Conservation (phyloP, 2,113 vertebrate genomes). For the Tachysurus vachellii region DNA sequence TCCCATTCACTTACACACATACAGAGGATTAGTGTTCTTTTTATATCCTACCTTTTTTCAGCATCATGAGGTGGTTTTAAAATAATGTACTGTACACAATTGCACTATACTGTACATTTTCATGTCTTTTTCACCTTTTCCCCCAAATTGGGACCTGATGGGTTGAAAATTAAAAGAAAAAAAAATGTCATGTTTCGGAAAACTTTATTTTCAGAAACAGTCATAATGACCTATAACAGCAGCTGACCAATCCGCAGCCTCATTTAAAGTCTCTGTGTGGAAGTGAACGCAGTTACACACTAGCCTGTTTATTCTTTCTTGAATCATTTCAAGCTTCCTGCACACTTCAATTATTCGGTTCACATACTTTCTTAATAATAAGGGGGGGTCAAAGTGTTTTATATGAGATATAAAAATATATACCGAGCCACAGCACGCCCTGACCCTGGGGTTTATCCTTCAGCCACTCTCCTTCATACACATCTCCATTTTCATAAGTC, state of each 20-base stretch:
- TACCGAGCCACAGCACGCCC: constrained; percentile 79
- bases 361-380: background rate
- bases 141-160: background rate
- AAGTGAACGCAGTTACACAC: background rate
- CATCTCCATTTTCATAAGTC: constrained; percentile 75
- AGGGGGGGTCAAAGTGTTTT: background rate
- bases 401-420: constrained; percentile 21
- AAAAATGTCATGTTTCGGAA: background rate
- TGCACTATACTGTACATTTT: background rate
- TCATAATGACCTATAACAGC: background rate
- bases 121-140: background rate
- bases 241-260: background rate
- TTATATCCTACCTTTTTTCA: background rate
- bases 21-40: background rate
- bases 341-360: background rate
- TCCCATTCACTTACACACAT: constrained; percentile 73
- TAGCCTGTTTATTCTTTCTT: background rate
- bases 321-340: background rate
- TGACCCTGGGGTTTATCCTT: constrained; percentile 72
- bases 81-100: too few species aligned
- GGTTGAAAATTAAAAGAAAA: background rate
- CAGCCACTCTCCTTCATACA: constrained; percentile 88
- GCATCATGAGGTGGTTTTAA: too few species aligned
- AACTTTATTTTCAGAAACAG: background rate
- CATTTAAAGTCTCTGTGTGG: background rate